phyloP scores from a whole-genome alignment of 2,113 vertebrate species.

The Eulacestoma nigropectus region DNA sequence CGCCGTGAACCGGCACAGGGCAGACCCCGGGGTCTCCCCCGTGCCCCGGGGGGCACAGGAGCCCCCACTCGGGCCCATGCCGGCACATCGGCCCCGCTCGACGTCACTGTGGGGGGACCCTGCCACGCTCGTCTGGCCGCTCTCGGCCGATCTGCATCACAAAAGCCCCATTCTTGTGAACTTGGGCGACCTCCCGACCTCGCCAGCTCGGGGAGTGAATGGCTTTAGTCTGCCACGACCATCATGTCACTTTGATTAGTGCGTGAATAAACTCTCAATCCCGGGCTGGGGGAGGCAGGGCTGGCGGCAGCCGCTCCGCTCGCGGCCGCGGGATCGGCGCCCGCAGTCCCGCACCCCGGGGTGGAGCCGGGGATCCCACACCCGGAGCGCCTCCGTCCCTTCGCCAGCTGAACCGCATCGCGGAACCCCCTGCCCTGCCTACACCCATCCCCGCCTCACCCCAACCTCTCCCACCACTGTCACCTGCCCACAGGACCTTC shows the following conservation, averaged over 20 bases:
- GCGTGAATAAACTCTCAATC: conserved; percentile 72
- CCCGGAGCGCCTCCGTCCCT: not conserved
- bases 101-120: not conserved
- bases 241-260: conserved; percentile 72
- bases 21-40: not conserved
- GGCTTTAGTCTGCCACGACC: conserved; percentile 75
- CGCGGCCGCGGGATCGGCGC: not conserved
- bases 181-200: conserved; percentile 84
- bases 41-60: not conserved
- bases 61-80: not conserved
- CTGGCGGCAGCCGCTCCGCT: not conserved
- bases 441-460: not conserved
- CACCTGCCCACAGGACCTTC: accelerated
- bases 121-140: conserved; percentile 26
- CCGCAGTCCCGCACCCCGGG: not conserved
- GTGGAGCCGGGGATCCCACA: not conserved
- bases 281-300: conserved; percentile 14
- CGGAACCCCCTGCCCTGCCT: not conserved
- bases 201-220: conserved; percentile 82
- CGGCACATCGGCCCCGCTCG: not conserved
- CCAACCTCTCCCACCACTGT: accelerated
- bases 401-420: accelerated
- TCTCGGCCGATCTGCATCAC: conserved; percentile 80
- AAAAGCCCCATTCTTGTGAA: conserved; percentile 80
- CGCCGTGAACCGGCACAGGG: accelerated